These are phyloP conservation scores for Pelecanus crispus DNA, from an alignment of 2,113 vertebrate genomes.

Conservation along the genomic window DNA sequence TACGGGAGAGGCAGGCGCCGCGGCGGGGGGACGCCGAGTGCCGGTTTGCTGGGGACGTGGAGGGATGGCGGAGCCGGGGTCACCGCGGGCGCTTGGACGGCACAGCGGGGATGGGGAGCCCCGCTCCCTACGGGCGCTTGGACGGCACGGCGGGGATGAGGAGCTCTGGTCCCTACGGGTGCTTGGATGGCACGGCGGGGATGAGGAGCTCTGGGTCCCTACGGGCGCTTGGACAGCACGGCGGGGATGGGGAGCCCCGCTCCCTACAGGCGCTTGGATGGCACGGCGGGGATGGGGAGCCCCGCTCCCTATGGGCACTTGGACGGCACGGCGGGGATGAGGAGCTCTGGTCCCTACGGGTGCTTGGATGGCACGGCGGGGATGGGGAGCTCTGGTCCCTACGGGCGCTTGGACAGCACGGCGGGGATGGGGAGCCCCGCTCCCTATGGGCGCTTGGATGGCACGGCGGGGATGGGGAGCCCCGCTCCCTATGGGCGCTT, in stretches of 20 bases:
- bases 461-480: background rate
- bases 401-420: accelerated
- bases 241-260: too few relatives aligned
- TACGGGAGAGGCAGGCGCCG: background rate
- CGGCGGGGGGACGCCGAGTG: accelerated
- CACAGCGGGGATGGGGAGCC: background rate
- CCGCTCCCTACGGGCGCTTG: too few relatives aligned
- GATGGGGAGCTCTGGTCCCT: accelerated
- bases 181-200: too few relatives aligned
- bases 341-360: accelerated
- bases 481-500: accelerated
- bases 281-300: too few relatives aligned
- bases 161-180: accelerated
- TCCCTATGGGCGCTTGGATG: accelerated
- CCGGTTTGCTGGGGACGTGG: background rate
- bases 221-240: accelerated
- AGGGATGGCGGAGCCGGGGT: background rate
- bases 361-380: too few relatives aligned
- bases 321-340: too few relatives aligned
- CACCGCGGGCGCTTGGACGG: accelerated
- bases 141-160: too few relatives aligned
- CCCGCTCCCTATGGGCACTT: accelerated
- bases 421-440: too few relatives aligned
- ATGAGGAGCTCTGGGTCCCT: accelerated
- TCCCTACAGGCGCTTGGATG: accelerated